These are phyloP conservation scores for Brachionus sp. DNA, from an alignment of 1,140 invertebrate species.

Conservation along the genomic window DNA sequence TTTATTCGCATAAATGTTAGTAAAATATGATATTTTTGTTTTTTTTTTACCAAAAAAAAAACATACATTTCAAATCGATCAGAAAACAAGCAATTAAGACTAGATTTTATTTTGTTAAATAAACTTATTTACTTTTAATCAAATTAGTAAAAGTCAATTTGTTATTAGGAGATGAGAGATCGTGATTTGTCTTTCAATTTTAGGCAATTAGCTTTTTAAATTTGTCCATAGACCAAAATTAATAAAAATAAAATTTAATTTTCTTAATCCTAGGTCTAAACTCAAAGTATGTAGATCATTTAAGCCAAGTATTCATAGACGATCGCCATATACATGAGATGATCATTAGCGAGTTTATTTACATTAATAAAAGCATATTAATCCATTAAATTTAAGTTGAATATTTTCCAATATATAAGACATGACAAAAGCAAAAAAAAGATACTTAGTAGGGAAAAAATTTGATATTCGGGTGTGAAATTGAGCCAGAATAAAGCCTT, in stretches of 20 bases:
- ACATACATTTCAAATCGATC: neutral
- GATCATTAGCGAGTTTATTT: constrained; percentile 36
- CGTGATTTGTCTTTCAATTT: neutral
- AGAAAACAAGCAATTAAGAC: neutral
- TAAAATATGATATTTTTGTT: neutral
- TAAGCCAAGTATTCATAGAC: neutral
- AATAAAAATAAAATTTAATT: constrained; percentile 24
- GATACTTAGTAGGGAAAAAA: neutral
- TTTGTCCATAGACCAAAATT: neutral
- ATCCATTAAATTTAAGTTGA: neutral
- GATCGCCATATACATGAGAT: constrained; percentile 6
- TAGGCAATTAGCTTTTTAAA: neutral
- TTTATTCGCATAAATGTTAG: neutral
- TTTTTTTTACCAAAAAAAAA: neutral
- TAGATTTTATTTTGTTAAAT: neutral
- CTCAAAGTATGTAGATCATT: neutral
- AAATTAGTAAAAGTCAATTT: constrained; percentile 20
- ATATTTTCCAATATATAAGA: constrained; percentile 1
- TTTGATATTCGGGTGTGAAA: neutral
- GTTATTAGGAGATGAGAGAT: neutral
- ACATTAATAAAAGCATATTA: constrained; percentile 13
- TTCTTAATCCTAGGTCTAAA: neutral
- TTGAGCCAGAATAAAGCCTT: neutral
- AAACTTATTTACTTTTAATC: constrained; percentile 14
- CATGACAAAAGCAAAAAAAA: neutral